These are phyloP conservation scores for Hephaestus fuliginosus DNA, from an alignment of 2,797 vertebrate species.

Conservation along the genomic window DNA sequence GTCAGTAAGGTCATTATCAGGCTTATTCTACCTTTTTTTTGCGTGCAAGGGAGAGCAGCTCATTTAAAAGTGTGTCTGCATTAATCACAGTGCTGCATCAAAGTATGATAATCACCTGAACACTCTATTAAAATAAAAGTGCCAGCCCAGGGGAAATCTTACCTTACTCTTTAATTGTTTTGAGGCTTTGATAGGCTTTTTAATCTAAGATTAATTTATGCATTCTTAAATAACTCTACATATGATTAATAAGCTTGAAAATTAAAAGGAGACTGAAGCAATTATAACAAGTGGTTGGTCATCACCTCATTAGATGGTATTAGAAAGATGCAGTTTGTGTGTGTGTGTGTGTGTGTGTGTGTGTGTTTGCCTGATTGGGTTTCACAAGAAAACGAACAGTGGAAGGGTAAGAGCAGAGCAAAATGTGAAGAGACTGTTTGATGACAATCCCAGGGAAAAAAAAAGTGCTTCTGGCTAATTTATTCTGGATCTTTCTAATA, in stretches of 20 bases:
- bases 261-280: constrained; percentile 99
- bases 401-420: constrained; percentile 32
- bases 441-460: constrained; percentile 35
- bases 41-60: constrained; percentile 83
- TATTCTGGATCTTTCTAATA: constrained; percentile 38
- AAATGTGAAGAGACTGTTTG: constrained; percentile 41
- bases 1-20: constrained; percentile 91
- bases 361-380: constrained; percentile 63
- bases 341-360: constrained; percentile 56
- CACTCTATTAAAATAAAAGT: constrained; percentile 99
- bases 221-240: constrained; percentile 99
- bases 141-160: constrained; percentile 98
- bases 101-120: constrained; percentile 99
- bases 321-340: constrained; percentile 90
- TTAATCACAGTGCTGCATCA: constrained; percentile 99
- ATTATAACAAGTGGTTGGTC: constrained; percentile 99
- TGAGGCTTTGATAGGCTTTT: constrained; percentile 99
- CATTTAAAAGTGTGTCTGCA: constrained; percentile 96
- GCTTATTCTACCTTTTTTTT: constrained; percentile 85
- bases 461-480: constrained; percentile 64
- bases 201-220: constrained; percentile 99
- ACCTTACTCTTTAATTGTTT: constrained; percentile 99
- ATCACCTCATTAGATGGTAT: constrained; percentile 99
- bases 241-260: constrained; percentile 99
- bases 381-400: constrained; percentile 58